phyloP scores from a whole-genome alignment of 2,888 invertebrate species.

The Patella caerulea region DNA sequence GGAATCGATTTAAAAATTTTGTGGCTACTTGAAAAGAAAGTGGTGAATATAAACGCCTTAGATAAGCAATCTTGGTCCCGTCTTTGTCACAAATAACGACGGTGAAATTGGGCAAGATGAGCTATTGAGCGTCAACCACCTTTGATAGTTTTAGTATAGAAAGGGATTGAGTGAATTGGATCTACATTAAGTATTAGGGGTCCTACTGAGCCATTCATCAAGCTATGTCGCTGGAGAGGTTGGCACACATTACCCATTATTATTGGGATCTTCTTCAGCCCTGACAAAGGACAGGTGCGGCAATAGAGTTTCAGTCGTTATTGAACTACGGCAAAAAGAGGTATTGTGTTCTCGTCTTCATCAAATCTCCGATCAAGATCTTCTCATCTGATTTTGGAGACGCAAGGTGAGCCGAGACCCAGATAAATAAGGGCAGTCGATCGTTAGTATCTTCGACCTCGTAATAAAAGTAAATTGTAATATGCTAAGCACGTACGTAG shows the following conservation, averaged over 20 bases:
- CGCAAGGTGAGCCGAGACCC: not conserved
- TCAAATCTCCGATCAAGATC: not conserved
- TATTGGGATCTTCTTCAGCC: not conserved
- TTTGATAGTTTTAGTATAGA: not conserved
- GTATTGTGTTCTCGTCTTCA: not conserved
- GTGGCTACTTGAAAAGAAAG: constrained; percentile 7
- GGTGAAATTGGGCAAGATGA: constrained; percentile 10
- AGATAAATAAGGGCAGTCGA: not conserved
- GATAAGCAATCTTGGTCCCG: constrained; percentile 4
- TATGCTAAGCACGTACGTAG: not conserved
- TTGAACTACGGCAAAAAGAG: not conserved
- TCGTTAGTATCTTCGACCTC: not conserved
- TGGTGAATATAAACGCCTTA: constrained; percentile 6
- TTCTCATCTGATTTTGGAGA: not conserved
- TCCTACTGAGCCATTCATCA: constrained; percentile 4
- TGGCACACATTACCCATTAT: constrained; percentile 12
- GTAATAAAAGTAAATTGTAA: not conserved
- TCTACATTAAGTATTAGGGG: constrained; percentile 7
- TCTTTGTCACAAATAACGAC: not conserved
- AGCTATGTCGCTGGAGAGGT: not conserved
- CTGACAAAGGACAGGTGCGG: not conserved
- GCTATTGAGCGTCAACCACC: not conserved
- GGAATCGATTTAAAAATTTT: constrained; percentile 6
- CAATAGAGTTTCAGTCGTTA: not conserved
- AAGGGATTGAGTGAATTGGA: not conserved